These are phyloP conservation scores for Clostera curtula DNA, from an alignment of 2,888 invertebrate genomes.

Conservation along the genomic window DNA sequence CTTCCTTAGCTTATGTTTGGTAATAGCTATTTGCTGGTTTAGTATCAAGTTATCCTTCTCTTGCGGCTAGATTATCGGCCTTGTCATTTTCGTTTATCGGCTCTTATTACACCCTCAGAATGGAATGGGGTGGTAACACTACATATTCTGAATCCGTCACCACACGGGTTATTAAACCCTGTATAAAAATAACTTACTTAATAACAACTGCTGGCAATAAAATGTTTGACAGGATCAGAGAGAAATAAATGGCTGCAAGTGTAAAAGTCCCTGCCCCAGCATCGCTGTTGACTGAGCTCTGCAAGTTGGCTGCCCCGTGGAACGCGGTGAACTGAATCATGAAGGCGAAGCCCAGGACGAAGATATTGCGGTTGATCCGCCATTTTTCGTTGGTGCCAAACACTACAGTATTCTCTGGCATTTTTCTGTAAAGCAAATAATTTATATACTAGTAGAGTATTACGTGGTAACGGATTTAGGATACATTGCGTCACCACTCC, in stretches of 20 bases:
- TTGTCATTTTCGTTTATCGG: too few species aligned
- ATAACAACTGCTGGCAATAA: conserved; percentile 90
- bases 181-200: conserved; percentile 70
- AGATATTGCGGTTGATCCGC: conserved; percentile 88
- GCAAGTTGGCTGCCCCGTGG: conserved; percentile 87
- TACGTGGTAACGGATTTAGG: too few species aligned
- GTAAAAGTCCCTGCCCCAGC: conserved; percentile 89
- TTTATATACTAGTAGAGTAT: not conserved
- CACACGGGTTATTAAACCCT: too few species aligned
- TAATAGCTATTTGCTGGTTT: too few species aligned
- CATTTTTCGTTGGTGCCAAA: conserved; percentile 79
- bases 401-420: conserved; percentile 38
- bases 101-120: too few species aligned
- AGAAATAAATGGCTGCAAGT: conserved; percentile 89
- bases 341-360: conserved; percentile 90
- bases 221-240: conserved; percentile 91
- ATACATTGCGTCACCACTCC: too few species aligned
- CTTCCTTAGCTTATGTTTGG: too few species aligned
- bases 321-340: conserved; percentile 96
- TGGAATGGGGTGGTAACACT: too few species aligned
- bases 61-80: too few species aligned
- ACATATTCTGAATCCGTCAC: too few species aligned
- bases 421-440: conserved; percentile 12
- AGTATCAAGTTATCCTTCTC: too few species aligned
- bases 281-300: conserved; percentile 89